phyloP scores from a whole-genome alignment of 1,140 invertebrate genomes.

The Caenorhabditis inopinata region DNA sequence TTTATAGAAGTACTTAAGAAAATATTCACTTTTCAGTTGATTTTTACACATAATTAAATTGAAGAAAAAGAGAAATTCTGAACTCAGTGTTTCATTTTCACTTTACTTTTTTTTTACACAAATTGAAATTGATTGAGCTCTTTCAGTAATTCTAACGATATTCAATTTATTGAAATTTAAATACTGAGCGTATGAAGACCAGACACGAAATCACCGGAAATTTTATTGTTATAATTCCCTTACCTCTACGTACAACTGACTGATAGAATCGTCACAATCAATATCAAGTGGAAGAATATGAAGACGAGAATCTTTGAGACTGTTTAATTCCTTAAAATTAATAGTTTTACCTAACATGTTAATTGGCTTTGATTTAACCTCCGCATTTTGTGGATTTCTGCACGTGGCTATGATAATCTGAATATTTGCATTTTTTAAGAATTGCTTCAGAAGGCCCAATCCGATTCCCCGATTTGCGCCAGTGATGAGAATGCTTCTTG shows the following conservation, averaged over 20 bases:
- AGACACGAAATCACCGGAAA: neutral
- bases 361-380: neutral
- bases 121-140: too few relatives aligned
- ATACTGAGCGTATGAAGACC: too few relatives aligned
- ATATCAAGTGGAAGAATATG: constrained; percentile 29
- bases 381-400: constrained; percentile 28
- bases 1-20: too few relatives aligned
- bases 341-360: neutral
- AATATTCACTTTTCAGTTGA: too few relatives aligned
- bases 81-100: too few relatives aligned
- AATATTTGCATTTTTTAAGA: constrained; percentile 36
- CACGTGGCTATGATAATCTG: constrained; percentile 44
- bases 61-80: too few relatives aligned
- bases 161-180: too few relatives aligned
- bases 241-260: constrained; percentile 21
- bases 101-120: too few relatives aligned
- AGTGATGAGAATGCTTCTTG: constrained; percentile 68
- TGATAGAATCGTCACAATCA: constrained; percentile 37
- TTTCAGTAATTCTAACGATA: too few relatives aligned
- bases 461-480: constrained; percentile 85
- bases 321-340: neutral
- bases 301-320: constrained; percentile 29
- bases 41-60: too few relatives aligned
- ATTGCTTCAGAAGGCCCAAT: constrained; percentile 72
- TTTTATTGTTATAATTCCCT: neutral